Percentiles rank a stretch among this genome's conserved stretches.
These are phyloP conservation scores for Dascillus cervinus DNA, from an alignment of 2,888 invertebrate genomes.

Conservation along the genomic window DNA sequence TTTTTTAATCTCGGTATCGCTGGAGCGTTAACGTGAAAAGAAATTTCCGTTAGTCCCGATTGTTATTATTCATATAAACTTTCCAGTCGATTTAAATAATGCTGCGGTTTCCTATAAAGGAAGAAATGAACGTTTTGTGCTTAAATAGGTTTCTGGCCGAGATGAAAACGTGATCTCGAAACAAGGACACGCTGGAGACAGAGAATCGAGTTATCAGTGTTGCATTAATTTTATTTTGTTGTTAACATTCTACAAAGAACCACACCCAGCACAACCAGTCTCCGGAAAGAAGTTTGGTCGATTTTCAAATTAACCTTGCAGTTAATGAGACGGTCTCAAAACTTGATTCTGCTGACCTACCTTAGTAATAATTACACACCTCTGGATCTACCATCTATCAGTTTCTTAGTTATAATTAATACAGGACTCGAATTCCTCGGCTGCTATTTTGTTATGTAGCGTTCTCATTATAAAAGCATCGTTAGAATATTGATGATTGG, in stretches of 20 bases:
- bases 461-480: constrained; percentile 13
- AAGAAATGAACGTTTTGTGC: too few species aligned
- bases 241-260: constrained; percentile 18
- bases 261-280: constrained; percentile 20
- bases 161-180: too few species aligned
- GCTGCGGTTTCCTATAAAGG: too few species aligned
- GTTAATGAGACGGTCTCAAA: constrained; percentile 12
- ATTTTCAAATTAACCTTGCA: constrained; percentile 5
- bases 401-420: constrained; percentile 10
- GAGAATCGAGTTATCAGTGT: constrained; percentile 9
- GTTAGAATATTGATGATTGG: constrained; percentile 9
- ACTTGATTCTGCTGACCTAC: constrained; percentile 17
- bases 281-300: constrained; percentile 13
- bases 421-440: constrained; percentile 9
- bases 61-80: too few species aligned
- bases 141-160: too few species aligned
- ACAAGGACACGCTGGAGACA: constrained; percentile 5
- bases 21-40: too few species aligned
- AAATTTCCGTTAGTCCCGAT: too few species aligned
- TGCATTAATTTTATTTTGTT: constrained; percentile 17
- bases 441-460: constrained; percentile 10
- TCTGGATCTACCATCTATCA: constrained; percentile 8
- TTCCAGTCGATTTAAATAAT: too few species aligned
- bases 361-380: constrained; percentile 17
- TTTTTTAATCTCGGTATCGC: too few species aligned